Percentiles rank a stretch among this genome's conserved stretches.
Conservation (phyloP, 1,140 invertebrate genomes). For the Drosophila paulistorum region DNA sequence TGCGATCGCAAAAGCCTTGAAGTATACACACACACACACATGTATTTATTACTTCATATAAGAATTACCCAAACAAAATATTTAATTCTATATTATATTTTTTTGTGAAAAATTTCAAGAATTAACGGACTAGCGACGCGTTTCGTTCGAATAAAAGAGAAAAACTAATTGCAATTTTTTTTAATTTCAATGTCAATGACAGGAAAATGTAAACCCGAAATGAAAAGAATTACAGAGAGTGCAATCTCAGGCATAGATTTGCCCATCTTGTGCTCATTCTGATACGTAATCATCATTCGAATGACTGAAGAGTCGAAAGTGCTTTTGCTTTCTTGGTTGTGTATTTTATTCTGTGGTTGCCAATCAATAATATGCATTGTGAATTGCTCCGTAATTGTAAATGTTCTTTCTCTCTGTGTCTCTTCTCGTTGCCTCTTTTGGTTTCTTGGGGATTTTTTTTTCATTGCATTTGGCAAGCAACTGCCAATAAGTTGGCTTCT, state of each 20-base stretch:
- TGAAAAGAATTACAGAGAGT: conserved; percentile 34
- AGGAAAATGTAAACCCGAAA: conserved; percentile 17
- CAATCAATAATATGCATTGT: conserved; percentile 70
- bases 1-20: conserved; percentile 27
- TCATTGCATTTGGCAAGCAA: conserved; percentile 72
- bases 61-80: conserved; percentile 55
- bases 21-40: background rate
- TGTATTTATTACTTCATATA: conserved; percentile 20
- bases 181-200: conserved; percentile 76
- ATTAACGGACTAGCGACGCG: conserved; percentile 57
- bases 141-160: conserved; percentile 55
- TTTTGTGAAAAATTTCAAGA: conserved; percentile 23
- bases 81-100: background rate
- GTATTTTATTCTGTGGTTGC: conserved; percentile 52
- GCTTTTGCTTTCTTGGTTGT: conserved; percentile 21
- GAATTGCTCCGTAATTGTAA: conserved; percentile 55
- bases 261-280: background rate
- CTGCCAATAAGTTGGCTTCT: conserved; percentile 70
- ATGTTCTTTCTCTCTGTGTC: conserved; percentile 33
- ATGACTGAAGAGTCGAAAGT: conserved; percentile 38
- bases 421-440: background rate
- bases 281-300: conserved; percentile 48
- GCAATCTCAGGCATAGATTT: conserved; percentile 9
- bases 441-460: background rate
- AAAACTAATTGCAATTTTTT: conserved; percentile 64